A percentile compares a stretch with the other conserved stretches of the same genome.
These are phyloP conservation scores for Microcaecilia unicolor DNA, from an alignment of 2,797 vertebrate species.

Conservation along the genomic window DNA sequence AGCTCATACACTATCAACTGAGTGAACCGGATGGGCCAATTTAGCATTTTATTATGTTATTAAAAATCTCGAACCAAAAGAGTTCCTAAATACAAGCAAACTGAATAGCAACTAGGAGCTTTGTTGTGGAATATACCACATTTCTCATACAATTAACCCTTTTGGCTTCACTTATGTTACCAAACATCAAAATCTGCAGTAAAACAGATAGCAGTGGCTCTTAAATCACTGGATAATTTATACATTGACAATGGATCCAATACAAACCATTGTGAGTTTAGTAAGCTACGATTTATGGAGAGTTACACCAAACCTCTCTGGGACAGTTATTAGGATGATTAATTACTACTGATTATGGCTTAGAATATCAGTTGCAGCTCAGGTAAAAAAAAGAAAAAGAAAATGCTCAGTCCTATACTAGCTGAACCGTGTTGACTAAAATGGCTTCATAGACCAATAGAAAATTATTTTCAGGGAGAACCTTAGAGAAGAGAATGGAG, in stretches of 20 bases:
- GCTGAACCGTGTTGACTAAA: too few species aligned
- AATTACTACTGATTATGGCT: conserved; percentile 18
- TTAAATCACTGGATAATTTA: conserved; percentile 23
- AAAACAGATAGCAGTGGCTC: conserved; percentile 13
- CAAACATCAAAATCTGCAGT: conserved; percentile 8
- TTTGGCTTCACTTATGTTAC: conserved; percentile 15
- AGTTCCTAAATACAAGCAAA: too few species aligned
- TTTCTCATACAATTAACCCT: conserved; percentile 14
- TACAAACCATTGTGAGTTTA: conserved; percentile 4
- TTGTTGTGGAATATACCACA: conserved; percentile 2
- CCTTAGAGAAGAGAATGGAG: too few species aligned
- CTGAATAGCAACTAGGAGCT: conserved; percentile 16
- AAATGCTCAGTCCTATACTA: too few species aligned
- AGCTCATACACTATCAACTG: too few species aligned
- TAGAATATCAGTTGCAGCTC: conserved; percentile 1
- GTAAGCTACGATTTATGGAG: too few species aligned
- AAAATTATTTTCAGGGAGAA: too few species aligned
- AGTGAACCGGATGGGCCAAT: too few species aligned
- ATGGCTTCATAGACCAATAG: too few species aligned
- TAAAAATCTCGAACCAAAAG: too few species aligned
- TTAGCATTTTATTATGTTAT: too few species aligned
- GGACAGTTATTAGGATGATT: conserved; percentile 9
- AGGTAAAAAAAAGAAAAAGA: too few species aligned
- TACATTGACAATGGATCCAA: conserved; percentile 16
- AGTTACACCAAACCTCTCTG: conserved; percentile 4